Conservation (phyloP, 2,888 invertebrate genomes). For the Panzeria rudis region DNA sequence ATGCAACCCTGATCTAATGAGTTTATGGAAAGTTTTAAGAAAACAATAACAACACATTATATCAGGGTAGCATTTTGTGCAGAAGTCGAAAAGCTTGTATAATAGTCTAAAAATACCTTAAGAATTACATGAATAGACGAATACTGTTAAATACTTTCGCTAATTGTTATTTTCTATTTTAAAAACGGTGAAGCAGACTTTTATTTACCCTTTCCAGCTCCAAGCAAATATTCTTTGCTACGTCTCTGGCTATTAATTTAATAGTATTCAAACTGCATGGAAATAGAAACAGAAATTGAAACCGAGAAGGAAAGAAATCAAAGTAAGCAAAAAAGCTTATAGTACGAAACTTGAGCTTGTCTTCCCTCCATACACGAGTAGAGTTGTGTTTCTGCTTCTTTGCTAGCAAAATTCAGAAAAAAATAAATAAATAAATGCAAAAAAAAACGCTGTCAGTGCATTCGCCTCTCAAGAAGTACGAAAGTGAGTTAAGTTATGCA, state of each 20-base stretch:
- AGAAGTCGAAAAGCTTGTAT: too few species aligned
- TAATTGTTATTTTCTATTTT: too few species aligned
- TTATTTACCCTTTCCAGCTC: neutral
- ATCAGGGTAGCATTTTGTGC: too few species aligned
- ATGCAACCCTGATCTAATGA: too few species aligned
- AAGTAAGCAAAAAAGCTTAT: slow-evolving; percentile 15
- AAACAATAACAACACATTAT: too few species aligned
- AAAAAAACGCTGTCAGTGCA: slow-evolving; percentile 66
- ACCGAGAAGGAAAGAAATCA: slow-evolving; percentile 58
- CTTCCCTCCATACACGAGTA: slow-evolving; percentile 38
- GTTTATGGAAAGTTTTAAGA: too few species aligned
- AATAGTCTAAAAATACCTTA: too few species aligned
- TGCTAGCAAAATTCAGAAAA: slow-evolving; percentile 56
- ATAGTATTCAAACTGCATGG: slow-evolving; percentile 49
- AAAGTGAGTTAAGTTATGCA: slow-evolving; percentile 38
- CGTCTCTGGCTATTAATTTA: slow-evolving; percentile 19
- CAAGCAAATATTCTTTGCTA: slow-evolving; percentile 14
- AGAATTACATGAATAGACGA: too few species aligned
- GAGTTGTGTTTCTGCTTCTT: too few species aligned
- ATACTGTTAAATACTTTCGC: too few species aligned
- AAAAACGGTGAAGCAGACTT: too few species aligned
- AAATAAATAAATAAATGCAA: slow-evolving; percentile 19
- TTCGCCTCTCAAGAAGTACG: slow-evolving; percentile 66
- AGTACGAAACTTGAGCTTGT: slow-evolving; percentile 50
- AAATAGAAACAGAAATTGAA: slow-evolving; percentile 67